Evolutionary conservation across 2,797 vertebrate species (phyloP).

Genomic region (Atherinosoma microstoma): DNA sequence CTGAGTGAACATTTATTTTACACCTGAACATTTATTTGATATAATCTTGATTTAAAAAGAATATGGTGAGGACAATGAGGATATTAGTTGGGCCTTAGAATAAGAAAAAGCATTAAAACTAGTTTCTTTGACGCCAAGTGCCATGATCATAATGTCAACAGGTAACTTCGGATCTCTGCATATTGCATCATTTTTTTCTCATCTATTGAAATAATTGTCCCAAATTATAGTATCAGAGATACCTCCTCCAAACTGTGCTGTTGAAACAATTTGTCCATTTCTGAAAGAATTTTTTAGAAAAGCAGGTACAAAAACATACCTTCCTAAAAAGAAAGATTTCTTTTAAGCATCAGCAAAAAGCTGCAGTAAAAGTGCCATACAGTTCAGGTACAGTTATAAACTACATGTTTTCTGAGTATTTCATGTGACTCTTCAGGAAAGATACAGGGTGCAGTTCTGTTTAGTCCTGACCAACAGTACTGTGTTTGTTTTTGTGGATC

Average conservation of each 20-base stretch:
- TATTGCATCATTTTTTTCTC: background rate
- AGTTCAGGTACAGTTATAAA: slow-evolving; percentile 14
- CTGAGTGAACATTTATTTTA: background rate
- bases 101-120: slow-evolving; percentile 5
- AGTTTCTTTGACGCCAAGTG: slow-evolving; percentile 60
- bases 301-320: slow-evolving; percentile 28
- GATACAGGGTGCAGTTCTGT: background rate
- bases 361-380: slow-evolving; percentile 45
- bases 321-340: slow-evolving; percentile 6
- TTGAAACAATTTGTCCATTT: slow-evolving; percentile 60
- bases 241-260: slow-evolving; percentile 80
- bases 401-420: background rate
- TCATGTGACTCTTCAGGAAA: slow-evolving; percentile 2
- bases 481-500: slow-evolving; percentile 1
- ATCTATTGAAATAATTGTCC: slow-evolving; percentile 55
- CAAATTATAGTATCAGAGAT: slow-evolving; percentile 44
- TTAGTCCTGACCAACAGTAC: background rate
- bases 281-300: slow-evolving; percentile 33
- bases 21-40: background rate
- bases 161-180: slow-evolving; percentile 15
- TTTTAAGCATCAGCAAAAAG: slow-evolving; percentile 13
- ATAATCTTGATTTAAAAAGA: background rate
- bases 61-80: background rate
- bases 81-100: slow-evolving; percentile 5
- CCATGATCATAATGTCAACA: slow-evolving; percentile 48